Evolutionary conservation across 2,113 vertebrate genomes (phyloP).

Genomic region (Mesembrinibis cayennensis): DNA sequence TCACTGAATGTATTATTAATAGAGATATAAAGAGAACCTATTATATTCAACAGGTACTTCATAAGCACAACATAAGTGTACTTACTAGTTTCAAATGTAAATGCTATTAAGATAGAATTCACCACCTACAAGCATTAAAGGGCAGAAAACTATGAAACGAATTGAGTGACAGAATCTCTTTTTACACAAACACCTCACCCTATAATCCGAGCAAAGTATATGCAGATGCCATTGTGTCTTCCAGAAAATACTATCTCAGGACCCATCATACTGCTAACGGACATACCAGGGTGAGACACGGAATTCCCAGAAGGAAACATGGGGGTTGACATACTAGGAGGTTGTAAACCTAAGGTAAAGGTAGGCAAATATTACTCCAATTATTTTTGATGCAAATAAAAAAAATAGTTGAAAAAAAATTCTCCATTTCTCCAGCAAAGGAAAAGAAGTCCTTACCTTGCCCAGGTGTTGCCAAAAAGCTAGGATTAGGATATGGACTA

Average conservation of each 20-base stretch:
- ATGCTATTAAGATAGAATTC: background rate
- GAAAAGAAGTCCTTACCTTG: conserved; percentile 71
- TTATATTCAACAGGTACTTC: background rate
- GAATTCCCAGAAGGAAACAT: conserved; percentile 68
- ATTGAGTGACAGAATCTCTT: background rate
- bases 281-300: conserved; percentile 50
- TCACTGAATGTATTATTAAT: background rate
- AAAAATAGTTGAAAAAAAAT: background rate
- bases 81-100: background rate
- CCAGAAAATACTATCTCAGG: conserved; percentile 96
- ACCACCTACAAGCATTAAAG: background rate
- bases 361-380: background rate
- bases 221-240: conserved; percentile 93
- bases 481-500: conserved; percentile 68
- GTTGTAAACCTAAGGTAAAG: conserved; percentile 74
- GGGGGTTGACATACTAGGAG: conserved; percentile 78
- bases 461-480: conserved; percentile 73
- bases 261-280: conserved; percentile 79
- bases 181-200: conserved; percentile 77
- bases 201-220: conserved; percentile 94
- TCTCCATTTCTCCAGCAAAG: background rate
- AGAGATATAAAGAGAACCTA: background rate
- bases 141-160: background rate
- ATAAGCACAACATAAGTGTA: background rate
- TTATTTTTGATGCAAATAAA: background rate